Conservation (phyloP, 2,113 vertebrate species). For the Dromas ardeola region DNA sequence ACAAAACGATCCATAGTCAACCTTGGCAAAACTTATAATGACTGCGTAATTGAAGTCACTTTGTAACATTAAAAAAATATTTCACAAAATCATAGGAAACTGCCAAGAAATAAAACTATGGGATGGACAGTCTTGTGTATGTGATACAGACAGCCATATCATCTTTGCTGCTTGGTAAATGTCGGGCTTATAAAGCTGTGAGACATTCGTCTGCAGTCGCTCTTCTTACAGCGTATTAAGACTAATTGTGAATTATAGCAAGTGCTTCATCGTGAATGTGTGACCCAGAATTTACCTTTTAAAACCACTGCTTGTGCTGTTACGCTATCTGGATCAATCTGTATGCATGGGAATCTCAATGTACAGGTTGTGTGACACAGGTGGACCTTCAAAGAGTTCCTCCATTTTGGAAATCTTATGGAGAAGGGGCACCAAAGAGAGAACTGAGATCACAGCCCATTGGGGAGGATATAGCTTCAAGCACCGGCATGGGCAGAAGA, state of each 20-base stretch:
- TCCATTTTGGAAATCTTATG: background rate
- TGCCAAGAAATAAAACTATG: conserved; percentile 66
- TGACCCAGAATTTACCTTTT: background rate
- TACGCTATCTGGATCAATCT: background rate
- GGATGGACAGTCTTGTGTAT: conserved; percentile 4
- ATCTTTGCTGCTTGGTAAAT: background rate
- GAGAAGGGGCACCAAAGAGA: background rate
- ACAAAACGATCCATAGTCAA: conserved; percentile 80
- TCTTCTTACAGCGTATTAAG: background rate
- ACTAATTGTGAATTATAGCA: background rate
- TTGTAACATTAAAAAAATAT: conserved; percentile 73
- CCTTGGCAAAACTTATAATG: conserved; percentile 81
- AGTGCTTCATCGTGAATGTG: background rate
- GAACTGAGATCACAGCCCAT: background rate
- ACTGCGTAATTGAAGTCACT: conserved; percentile 78
- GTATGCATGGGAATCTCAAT: accelerated
- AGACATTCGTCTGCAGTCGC: background rate
- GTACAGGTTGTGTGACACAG: background rate
- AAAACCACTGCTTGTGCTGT: background rate
- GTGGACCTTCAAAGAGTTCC: background rate
- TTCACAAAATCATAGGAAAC: conserved; percentile 66
- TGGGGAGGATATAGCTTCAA: background rate
- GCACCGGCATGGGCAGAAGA: background rate
- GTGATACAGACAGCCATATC: background rate
- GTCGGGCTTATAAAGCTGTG: background rate